phyloP scores from a whole-genome alignment of 2,113 vertebrate genomes.

The Thalassarche chlororhynchos region DNA sequence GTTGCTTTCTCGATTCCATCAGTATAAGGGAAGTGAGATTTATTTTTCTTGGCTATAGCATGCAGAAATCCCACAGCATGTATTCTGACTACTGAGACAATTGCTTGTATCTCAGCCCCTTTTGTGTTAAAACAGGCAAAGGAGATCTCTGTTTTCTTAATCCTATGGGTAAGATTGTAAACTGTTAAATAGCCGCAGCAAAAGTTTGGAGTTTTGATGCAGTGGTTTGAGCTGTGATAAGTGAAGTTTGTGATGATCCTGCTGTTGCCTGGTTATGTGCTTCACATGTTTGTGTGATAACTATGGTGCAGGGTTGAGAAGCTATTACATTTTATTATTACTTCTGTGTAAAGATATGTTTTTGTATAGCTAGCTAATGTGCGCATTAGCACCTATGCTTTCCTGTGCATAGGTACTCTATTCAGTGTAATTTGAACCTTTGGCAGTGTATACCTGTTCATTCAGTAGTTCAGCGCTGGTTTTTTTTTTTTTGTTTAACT shows the following conservation, averaged over 20 bases:
- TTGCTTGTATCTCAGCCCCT: background rate
- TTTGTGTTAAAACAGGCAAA: background rate
- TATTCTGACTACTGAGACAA: background rate
- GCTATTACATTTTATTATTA: background rate
- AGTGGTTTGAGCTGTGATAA: background rate
- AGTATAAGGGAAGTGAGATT: background rate
- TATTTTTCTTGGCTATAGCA: background rate
- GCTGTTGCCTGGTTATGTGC: background rate
- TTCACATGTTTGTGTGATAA: background rate
- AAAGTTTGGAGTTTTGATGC: background rate
- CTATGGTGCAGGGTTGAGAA: background rate
- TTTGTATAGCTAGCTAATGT: background rate
- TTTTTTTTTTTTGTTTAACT: background rate
- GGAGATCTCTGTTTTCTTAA: background rate
- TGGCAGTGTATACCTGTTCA: background rate
- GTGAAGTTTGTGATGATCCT: background rate
- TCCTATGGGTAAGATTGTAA: background rate
- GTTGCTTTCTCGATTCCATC: background rate
- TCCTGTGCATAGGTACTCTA: background rate
- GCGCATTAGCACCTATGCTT: background rate
- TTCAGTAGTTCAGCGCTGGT: background rate
- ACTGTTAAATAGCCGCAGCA: background rate
- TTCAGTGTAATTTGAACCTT: background rate
- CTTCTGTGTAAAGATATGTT: background rate
- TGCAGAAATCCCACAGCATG: background rate